Conservation (phyloP, 1,140 invertebrate species). For the Metaphire vulgaris region DNA sequence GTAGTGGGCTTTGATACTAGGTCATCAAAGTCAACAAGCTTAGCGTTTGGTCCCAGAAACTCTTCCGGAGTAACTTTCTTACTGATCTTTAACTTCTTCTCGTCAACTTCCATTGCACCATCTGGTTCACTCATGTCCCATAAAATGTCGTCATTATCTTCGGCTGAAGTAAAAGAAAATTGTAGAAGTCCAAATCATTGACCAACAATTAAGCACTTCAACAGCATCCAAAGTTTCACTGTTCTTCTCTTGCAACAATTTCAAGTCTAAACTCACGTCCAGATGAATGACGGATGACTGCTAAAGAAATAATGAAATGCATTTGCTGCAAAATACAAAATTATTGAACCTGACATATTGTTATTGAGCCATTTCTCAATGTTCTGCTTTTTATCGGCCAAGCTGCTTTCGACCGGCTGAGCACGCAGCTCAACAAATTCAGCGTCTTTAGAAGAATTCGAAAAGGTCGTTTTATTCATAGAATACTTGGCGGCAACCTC, state of each 20-base stretch:
- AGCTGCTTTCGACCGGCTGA: not conserved
- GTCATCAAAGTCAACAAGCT: slow-evolving; percentile 45
- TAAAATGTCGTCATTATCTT: not conserved
- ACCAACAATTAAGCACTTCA: too few relatives aligned
- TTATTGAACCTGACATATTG: not conserved
- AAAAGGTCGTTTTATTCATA: not conserved
- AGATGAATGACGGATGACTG: not conserved
- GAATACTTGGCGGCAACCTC: not conserved
- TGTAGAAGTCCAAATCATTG: too few relatives aligned
- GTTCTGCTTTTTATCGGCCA: not conserved
- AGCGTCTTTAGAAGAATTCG: not conserved
- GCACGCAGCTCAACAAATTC: not conserved
- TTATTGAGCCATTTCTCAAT: not conserved
- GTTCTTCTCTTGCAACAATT: not conserved
- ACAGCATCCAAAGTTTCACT: too few relatives aligned
- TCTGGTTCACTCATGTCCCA: not conserved
- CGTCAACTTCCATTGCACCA: slow-evolving; percentile 31
- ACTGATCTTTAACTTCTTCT: slow-evolving; percentile 30
- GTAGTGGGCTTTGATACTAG: slow-evolving; percentile 34
- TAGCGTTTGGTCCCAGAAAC: slow-evolving; percentile 44
- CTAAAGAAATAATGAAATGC: not conserved
- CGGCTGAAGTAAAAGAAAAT: not conserved
- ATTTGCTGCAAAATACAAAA: not conserved
- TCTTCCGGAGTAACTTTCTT: slow-evolving; percentile 43
- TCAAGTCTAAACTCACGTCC: not conserved